These are phyloP conservation scores for Aplysina aerophoba DNA, from an alignment of 37 sponge, comb jelly and placozoan species.

Conservation along the genomic window DNA sequence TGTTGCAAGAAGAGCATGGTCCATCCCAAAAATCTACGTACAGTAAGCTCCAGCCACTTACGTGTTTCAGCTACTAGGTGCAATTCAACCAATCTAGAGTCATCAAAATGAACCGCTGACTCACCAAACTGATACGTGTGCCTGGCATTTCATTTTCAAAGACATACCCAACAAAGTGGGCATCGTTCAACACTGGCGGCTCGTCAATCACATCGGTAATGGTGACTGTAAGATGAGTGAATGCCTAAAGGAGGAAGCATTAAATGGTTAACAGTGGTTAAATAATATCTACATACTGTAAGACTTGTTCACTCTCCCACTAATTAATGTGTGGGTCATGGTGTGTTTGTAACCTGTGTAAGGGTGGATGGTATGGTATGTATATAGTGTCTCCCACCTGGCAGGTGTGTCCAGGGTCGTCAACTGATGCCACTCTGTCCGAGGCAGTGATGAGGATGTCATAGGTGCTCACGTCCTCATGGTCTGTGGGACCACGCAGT, in stretches of 20 bases:
- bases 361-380: no score
- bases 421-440: background rate
- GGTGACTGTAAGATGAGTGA: background rate
- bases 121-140: background rate
- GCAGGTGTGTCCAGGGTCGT: constrained; percentile 12
- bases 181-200: background rate
- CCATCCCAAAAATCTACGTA: no score
- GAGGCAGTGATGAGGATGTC: constrained; percentile 20
- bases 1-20: no score
- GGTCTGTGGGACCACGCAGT: constrained; percentile 14
- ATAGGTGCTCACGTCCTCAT: constrained; percentile 7
- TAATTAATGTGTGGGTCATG: no score
- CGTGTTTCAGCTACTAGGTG: no score
- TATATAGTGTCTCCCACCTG: background rate
- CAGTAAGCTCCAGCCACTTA: no score
- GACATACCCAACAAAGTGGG: background rate
- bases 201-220: constrained; percentile 24
- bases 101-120: background rate
- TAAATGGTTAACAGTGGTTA: no score
- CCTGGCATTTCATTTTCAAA: background rate
- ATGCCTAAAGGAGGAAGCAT: no score
- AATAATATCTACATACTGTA: no score
- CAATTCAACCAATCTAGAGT: no score
- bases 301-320: no score
- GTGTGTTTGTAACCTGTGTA: no score